A percentile compares a stretch with the other conserved stretches of the same genome.
phyloP scores from a whole-genome alignment of 2,113 vertebrate genomes.

The Rhizomys pruinosus region DNA sequence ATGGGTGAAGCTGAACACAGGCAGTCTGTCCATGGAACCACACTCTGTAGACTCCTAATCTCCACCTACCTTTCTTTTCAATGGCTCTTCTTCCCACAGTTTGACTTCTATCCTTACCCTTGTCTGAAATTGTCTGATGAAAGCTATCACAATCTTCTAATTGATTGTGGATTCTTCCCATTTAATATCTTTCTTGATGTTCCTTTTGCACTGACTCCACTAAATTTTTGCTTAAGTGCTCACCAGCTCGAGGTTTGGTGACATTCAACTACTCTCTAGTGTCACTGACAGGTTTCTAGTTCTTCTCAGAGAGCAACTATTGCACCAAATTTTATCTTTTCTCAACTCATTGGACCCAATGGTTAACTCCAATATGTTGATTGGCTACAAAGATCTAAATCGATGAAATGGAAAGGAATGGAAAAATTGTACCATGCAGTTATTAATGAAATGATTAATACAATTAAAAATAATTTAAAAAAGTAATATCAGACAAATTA shows the following conservation, averaged over 20 bases:
- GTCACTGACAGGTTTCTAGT: not conserved
- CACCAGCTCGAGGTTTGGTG: not conserved
- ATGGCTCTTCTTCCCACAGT: not conserved
- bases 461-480: not conserved
- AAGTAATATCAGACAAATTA: not conserved
- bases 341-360: not conserved
- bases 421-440: not conserved
- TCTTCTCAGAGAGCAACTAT: not conserved
- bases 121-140: no score
- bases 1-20: no score
- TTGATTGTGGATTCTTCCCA: no score
- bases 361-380: not conserved
- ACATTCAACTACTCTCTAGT: not conserved
- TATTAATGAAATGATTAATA: constrained; percentile 28
- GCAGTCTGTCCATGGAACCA: no score
- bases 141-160: no score
- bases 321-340: not conserved
- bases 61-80: not conserved
- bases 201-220: no score
- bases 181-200: no score
- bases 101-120: not conserved
- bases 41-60: no score
- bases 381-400: constrained; percentile 9
- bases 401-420: not conserved
- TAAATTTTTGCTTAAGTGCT: not conserved